Base-by-base conservation (phyloP, 2,113 vertebrate species). In the Phalacrocorax aristotelis region DNA sequence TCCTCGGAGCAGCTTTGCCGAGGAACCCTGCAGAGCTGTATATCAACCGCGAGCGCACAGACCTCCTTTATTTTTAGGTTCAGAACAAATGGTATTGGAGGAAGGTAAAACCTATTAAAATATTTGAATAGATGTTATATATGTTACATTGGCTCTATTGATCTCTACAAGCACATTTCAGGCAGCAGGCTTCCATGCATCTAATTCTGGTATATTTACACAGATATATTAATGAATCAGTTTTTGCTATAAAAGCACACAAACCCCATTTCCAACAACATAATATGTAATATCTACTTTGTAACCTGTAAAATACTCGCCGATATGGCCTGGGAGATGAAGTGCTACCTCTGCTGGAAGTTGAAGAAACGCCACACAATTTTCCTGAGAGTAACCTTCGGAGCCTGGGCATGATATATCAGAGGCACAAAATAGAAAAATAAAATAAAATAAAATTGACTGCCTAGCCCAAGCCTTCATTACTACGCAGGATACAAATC, bases 301-400 rank as follows among this genome's bases (percentile, higher is more conserved):
- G 36, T 18, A 38, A 27, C 17, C 76, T 27, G 2, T 44, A 16
- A 58, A 68, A 16, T 4, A 20, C 34, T 52, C 3, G 1, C 34
- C 10, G 36, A 4, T 16, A 13, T 57, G 48, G 32, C 26, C 78
- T 61, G 30, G 72, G 54, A 71, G 74, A 68, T 0, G 1, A 54
- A 54, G 64, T 40, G 36, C 68, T 89, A 83, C 80, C 52, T 82
- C 88, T 93, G 74, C 54, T 93, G 74, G 52, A 70, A 68, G 58
- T 3, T 48, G 34, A 48, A 76, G 83, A 32, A 68, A 84, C 18
- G 20, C 48, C 69, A 12, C 64, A 5, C 4, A 3, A 0, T 58
- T 66, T 93, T 92, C 74, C 58, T 62, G 20, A 71, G 62, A 79
- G 29, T 32, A 40, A 46, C 48, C 30, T 30, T 40, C 42, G 22